Evolutionary conservation across 1,140 invertebrate genomes (phyloP).

Genomic region (Caenorhabditis briggsae): DNA sequence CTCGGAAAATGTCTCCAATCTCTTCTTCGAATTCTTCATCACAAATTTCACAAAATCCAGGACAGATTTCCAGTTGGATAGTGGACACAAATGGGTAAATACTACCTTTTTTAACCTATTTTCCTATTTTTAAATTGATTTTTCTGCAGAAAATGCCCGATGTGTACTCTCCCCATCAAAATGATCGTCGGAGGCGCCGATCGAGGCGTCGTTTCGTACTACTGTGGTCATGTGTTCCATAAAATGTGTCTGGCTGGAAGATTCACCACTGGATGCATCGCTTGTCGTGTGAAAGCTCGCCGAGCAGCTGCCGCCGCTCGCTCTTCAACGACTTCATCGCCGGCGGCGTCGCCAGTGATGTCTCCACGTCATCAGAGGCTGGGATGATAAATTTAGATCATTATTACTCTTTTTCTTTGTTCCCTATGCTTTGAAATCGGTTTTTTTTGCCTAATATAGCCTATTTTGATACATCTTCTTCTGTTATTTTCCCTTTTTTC

Average conservation of each 20-base stretch:
- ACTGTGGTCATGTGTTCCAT: constrained; percentile 32
- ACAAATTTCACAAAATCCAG: neutral
- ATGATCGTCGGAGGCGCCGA: constrained; percentile 4
- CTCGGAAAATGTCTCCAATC: neutral
- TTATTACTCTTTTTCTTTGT: neutral
- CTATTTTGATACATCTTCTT: too few relatives aligned
- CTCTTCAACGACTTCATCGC: constrained; percentile 9
- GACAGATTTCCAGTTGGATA: constrained; percentile 20
- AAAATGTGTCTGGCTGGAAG: constrained; percentile 6
- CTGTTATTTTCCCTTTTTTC: too few relatives aligned
- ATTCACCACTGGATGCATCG: constrained; percentile 14
- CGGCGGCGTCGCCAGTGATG: neutral
- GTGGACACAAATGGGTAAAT: constrained; percentile 43
- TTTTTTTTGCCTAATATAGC: too few relatives aligned
- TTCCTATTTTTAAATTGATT: neutral
- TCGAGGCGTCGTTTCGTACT: constrained; percentile 13
- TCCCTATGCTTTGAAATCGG: neutral
- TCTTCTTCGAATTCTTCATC: neutral
- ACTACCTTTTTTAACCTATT: too few relatives aligned
- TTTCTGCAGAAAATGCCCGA: constrained; percentile 18
- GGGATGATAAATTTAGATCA: neutral
- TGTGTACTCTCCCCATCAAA: constrained; percentile 9
- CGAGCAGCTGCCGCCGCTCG: neutral
- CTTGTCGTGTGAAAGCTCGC: neutral
- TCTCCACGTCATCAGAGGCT: constrained; percentile 25